A percentile compares a stretch with the other conserved stretches of the same genome.
These are phyloP conservation scores for Cephalotes varians DNA, from an alignment of 2,888 invertebrate genomes.

Conservation along the genomic window DNA sequence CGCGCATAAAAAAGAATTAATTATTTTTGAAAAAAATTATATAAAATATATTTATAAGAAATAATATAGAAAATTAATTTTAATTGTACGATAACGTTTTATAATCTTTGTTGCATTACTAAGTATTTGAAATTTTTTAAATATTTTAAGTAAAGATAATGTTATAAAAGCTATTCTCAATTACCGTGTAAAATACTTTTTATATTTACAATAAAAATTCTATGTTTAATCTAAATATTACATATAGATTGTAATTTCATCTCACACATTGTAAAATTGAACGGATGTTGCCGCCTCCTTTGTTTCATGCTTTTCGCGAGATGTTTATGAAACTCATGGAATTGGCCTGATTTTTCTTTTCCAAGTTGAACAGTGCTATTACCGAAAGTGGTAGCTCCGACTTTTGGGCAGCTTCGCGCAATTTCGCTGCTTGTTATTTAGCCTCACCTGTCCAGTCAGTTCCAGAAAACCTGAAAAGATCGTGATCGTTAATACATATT, in stretches of 20 bases:
- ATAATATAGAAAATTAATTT: neutral
- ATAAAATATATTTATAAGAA: too few species aligned
- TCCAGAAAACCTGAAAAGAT: conserved; percentile 19
- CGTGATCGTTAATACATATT: neutral
- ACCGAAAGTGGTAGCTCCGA: conserved; percentile 51
- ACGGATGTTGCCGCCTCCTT: neutral
- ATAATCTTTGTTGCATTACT: neutral
- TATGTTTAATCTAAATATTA: neutral
- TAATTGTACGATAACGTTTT: neutral
- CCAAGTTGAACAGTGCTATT: conserved; percentile 37
- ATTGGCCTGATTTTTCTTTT: conserved; percentile 8
- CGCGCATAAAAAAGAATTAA: conserved; percentile 7
- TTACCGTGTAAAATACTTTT: neutral
- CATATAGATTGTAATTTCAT: neutral
- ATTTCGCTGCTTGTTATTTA: conserved; percentile 53
- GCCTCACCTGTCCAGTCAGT: conserved; percentile 52
- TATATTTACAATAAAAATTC: neutral
- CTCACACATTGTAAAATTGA: neutral
- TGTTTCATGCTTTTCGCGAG: conserved; percentile 14
- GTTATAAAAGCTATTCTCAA: neutral
- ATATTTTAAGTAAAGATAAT: neutral
- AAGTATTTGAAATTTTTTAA: neutral
- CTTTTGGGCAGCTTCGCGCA: conserved; percentile 59
- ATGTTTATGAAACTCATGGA: conserved; percentile 15
- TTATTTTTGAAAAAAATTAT: neutral